Percentiles rank a stretch among this genome's conserved stretches.
Conservation (phyloP, 1,140 invertebrate genomes). For the Drosophila saltans region DNA sequence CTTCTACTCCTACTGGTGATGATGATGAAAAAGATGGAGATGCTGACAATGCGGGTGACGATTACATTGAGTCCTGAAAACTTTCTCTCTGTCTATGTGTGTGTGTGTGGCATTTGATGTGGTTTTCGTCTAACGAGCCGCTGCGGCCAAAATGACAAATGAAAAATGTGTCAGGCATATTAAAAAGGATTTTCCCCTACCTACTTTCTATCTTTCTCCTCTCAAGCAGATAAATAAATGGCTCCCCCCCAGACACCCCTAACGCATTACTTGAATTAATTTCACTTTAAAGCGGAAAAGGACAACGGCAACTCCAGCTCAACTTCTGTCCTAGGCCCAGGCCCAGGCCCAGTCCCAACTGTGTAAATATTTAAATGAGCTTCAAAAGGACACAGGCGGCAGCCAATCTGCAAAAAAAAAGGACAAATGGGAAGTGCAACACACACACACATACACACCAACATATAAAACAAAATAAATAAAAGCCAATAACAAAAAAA, state of each 20-base stretch:
- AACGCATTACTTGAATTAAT: constrained; percentile 80
- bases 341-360: constrained; percentile 31
- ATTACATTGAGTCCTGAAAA: not conserved
- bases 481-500: constrained; percentile 10
- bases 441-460: constrained; percentile 9
- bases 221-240: constrained; percentile 58
- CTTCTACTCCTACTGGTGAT: constrained; percentile 29
- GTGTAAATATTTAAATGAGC: constrained; percentile 76
- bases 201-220: not conserved
- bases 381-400: constrained; percentile 29
- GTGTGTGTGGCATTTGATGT: constrained; percentile 51
- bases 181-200: constrained; percentile 66
- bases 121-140: constrained; percentile 45
- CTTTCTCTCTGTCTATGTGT: not conserved
- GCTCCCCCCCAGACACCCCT: constrained; percentile 33
- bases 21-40: constrained; percentile 35
- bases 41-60: constrained; percentile 29
- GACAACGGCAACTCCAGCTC: constrained; percentile 23
- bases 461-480: constrained; percentile 43
- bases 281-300: constrained; percentile 57
- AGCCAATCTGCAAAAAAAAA: constrained; percentile 3
- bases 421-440: constrained; percentile 34
- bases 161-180: constrained; percentile 76
- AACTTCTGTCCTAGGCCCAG: constrained; percentile 16
- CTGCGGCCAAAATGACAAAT: constrained; percentile 63